Conservation (phyloP, 1,140 invertebrate genomes). For the Cydia splendana region DNA sequence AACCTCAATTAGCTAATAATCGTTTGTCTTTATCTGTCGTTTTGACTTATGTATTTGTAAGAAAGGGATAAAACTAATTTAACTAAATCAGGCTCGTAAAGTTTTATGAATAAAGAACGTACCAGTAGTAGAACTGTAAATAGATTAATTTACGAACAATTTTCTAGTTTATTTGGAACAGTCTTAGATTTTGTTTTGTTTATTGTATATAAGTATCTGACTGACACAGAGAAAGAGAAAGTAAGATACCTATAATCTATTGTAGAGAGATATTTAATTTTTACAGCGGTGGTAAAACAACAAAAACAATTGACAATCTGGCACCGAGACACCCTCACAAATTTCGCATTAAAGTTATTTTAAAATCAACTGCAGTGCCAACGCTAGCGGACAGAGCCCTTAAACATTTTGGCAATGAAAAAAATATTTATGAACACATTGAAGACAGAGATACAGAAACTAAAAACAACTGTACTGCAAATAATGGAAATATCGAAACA, state of each 20-base stretch:
- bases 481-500: not conserved
- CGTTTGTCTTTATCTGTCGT: too few species aligned
- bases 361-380: constrained; percentile 49
- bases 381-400: constrained; percentile 43
- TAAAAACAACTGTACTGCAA: not conserved
- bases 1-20: too few species aligned
- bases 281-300: constrained; percentile 65
- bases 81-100: too few species aligned
- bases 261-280: not conserved
- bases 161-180: too few species aligned
- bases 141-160: too few species aligned
- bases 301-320: constrained; percentile 61
- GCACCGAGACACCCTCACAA: constrained; percentile 64
- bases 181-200: not conserved
- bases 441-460: not conserved
- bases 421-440: constrained; percentile 37
- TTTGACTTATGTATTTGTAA: too few species aligned
- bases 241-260: not conserved
- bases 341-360: constrained; percentile 58
- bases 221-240: too few species aligned
- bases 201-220: not conserved
- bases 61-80: too few species aligned
- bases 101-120: too few species aligned
- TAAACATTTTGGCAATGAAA: constrained; percentile 45
- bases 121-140: not conserved